Evolutionary conservation across 2,797 vertebrate genomes (phyloP).

Genomic region (Perodicticus potto): DNA sequence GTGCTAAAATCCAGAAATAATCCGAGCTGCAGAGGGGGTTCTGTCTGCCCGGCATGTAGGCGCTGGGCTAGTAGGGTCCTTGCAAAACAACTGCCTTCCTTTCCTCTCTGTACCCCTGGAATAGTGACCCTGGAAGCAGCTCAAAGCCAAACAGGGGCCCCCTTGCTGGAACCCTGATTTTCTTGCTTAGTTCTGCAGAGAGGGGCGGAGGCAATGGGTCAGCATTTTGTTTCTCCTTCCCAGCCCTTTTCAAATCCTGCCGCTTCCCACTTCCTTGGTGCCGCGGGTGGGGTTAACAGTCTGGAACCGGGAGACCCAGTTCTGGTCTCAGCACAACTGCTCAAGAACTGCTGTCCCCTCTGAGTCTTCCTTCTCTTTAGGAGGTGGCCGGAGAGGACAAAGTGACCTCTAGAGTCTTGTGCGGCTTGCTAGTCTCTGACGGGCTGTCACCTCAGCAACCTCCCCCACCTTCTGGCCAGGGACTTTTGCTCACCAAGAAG

Average conservation of each 20-base stretch:
- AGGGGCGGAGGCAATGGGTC: background rate
- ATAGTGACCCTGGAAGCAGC: background rate
- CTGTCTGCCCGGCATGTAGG: background rate
- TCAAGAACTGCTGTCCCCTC: background rate
- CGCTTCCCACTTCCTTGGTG: background rate
- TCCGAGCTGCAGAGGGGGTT: background rate
- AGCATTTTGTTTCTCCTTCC: background rate
- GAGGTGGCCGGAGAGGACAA: background rate
- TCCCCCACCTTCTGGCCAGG: background rate
- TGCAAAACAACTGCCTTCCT: background rate
- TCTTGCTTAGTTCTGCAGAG: background rate
- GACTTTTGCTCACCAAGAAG: background rate
- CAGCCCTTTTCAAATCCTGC: background rate
- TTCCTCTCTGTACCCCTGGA: background rate
- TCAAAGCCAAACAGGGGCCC: background rate
- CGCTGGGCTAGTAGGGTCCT: background rate
- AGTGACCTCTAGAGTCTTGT: background rate
- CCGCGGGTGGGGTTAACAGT: background rate
- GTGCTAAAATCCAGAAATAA: background rate
- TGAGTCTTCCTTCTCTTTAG: background rate
- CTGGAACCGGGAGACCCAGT: background rate
- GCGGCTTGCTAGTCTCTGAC: background rate
- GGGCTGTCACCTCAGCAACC: background rate
- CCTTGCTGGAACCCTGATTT: accelerated
- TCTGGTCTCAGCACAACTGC: background rate